Evolutionary conservation across 2,113 vertebrate species (phyloP).

Genomic region (Ginglymostoma cirratum): DNA sequence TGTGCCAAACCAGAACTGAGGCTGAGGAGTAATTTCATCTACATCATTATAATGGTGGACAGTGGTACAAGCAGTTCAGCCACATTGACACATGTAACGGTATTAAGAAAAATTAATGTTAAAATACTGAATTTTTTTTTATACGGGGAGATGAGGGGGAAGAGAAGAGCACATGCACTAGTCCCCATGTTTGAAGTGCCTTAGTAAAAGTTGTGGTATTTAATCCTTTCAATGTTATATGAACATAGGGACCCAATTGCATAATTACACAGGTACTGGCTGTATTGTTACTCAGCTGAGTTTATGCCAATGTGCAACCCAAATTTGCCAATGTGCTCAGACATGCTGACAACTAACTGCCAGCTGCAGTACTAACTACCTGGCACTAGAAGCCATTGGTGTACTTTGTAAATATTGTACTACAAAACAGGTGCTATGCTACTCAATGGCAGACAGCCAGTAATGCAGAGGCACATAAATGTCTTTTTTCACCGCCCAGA

Average conservation of each 20-base stretch:
- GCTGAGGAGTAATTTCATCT: constrained; percentile 37
- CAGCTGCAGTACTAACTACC: constrained; percentile 19
- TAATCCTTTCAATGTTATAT: not conserved
- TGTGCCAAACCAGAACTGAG: constrained; percentile 62
- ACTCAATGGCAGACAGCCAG: constrained; percentile 25
- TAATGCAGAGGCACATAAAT: constrained; percentile 25
- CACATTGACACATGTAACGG: constrained; percentile 35
- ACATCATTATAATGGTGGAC: constrained; percentile 37
- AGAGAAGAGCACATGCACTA: constrained; percentile 33
- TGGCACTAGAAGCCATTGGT: constrained; percentile 16
- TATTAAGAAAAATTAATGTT: constrained; percentile 18
- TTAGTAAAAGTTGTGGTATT: not conserved
- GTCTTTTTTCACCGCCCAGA: not conserved
- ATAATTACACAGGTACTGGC: not conserved
- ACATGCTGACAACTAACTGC: not conserved
- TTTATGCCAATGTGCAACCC: constrained; percentile 8
- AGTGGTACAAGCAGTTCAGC: constrained; percentile 38
- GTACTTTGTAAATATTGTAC: constrained; percentile 7
- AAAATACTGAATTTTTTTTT: constrained; percentile 6
- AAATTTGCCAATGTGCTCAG: constrained; percentile 34
- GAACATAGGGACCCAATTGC: not conserved
- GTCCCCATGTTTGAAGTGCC: constrained; percentile 21
- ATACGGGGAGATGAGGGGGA: not conserved
- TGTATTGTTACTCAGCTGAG: not conserved
- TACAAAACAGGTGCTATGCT: not conserved